These are phyloP conservation scores for Syngnathus rostellatus DNA, from an alignment of 2,797 vertebrate genomes.

Conservation along the genomic window DNA sequence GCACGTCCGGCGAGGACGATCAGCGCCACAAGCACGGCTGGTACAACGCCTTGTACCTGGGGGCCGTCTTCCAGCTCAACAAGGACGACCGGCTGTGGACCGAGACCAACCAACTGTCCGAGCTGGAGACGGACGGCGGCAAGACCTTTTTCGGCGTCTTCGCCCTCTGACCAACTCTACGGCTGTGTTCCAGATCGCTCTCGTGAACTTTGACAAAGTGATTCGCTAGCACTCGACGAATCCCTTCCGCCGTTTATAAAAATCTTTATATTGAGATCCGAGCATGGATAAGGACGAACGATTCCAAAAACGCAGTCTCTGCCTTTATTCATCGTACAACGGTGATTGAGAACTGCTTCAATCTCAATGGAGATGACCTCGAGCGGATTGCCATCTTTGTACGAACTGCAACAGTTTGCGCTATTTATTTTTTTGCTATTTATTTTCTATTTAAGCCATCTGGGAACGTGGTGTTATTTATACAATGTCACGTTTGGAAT, in stretches of 20 bases:
- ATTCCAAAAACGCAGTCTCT: neutral
- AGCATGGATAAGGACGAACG: neutral
- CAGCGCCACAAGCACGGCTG: conserved; percentile 23
- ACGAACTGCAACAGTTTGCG: conserved; percentile 57
- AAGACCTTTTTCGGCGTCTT: conserved; percentile 71
- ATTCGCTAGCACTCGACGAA: no score
- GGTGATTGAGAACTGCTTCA: conserved; percentile 32
- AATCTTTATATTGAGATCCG: no score
- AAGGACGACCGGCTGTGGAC: conserved; percentile 60
- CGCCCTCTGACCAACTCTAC: conserved; percentile 52
- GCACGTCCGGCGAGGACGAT: neutral
- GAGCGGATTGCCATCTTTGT: conserved; percentile 9
- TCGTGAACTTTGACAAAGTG: neutral
- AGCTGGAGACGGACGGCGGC: conserved; percentile 50
- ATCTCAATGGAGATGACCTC: conserved; percentile 57
- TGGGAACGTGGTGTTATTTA: conserved; percentile 35
- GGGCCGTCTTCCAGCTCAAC: conserved; percentile 62
- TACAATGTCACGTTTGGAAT: neutral
- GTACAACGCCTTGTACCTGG: conserved; percentile 68
- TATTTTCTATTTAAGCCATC: conserved; percentile 55
- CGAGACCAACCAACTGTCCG: conserved; percentile 33
- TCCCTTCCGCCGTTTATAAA: no score
- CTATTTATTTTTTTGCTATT: conserved; percentile 61
- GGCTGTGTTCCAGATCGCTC: neutral
- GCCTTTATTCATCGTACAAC: conserved; percentile 45